phyloP scores from a whole-genome alignment of 2,113 vertebrate genomes.

The Marmota flaviventris region DNA sequence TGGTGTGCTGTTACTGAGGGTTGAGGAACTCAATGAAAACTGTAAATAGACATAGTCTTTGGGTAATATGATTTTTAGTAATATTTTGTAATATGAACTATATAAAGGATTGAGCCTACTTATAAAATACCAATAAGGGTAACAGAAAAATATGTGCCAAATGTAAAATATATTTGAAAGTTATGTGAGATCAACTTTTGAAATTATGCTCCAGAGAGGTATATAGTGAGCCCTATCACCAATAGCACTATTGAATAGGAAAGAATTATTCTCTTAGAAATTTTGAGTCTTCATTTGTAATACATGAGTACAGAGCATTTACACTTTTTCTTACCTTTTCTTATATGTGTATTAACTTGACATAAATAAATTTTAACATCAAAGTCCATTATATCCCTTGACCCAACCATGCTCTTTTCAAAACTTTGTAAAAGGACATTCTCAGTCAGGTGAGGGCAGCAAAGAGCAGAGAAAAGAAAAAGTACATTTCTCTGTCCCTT shows the following conservation, averaged over 20 bases:
- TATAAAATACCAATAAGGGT: not conserved
- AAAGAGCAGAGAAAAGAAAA: conserved; percentile 62
- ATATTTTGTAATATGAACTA: not conserved
- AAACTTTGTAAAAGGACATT: not conserved
- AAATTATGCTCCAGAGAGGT: not conserved
- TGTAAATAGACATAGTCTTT: not conserved
- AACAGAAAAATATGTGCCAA: not conserved
- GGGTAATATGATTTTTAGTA: not conserved
- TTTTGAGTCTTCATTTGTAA: not conserved
- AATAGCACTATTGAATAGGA: not conserved
- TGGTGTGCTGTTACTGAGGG: not conserved
- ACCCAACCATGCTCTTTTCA: not conserved
- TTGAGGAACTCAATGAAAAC: not conserved
- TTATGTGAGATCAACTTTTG: not conserved
- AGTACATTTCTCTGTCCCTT: not conserved
- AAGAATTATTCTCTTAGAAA: not conserved
- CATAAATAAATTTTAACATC: not conserved
- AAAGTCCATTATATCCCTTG: not conserved
- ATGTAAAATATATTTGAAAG: not conserved
- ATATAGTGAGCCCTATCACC: no score
- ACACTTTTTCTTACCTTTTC: not conserved
- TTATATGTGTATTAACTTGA: not conserved
- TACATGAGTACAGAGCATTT: not conserved
- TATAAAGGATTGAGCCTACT: not conserved
- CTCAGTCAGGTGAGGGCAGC: conserved; percentile 64